phyloP scores from a whole-genome alignment of 2,797 vertebrate species.

The Acrocephalus scirpaceus region DNA sequence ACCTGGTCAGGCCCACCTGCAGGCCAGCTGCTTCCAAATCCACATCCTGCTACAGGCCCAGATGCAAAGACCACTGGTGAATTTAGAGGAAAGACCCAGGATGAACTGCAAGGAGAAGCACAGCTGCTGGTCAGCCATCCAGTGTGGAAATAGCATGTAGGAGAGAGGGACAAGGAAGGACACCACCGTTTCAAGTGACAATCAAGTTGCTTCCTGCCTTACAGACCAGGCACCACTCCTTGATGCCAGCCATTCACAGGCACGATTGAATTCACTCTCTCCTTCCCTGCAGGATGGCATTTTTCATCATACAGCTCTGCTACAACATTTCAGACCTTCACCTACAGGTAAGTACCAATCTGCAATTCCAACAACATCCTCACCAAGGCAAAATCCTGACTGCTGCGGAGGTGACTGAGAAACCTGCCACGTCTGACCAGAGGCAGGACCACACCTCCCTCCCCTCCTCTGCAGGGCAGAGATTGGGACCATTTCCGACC shows the following conservation, averaged over 20 bases:
- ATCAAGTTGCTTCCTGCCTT: not conserved
- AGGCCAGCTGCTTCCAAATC: not conserved
- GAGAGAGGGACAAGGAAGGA: not conserved
- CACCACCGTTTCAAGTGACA: not conserved
- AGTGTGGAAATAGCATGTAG: not conserved
- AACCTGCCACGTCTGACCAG: not conserved
- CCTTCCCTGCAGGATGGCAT: not conserved
- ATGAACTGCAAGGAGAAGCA: not conserved
- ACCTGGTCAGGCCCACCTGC: not conserved
- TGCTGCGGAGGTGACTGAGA: fast-evolving
- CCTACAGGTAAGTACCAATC: fast-evolving
- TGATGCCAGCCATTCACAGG: no score
- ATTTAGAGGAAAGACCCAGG: not conserved
- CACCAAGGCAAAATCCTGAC: not conserved
- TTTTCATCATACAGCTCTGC: not conserved
- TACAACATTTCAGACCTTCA: not conserved
- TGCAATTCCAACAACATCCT: not conserved
- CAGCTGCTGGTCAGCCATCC: not conserved
- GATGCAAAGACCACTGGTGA: not conserved
- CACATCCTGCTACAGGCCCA: not conserved
- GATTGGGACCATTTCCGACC: no score
- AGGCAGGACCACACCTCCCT: fast-evolving
- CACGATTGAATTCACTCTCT: fast-evolving
- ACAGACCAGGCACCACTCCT: fast-evolving
- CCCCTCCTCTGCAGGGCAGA: fast-evolving